These are phyloP conservation scores for Clepsis dumicolana DNA, from an alignment of 2,888 invertebrate genomes.

Conservation along the genomic window DNA sequence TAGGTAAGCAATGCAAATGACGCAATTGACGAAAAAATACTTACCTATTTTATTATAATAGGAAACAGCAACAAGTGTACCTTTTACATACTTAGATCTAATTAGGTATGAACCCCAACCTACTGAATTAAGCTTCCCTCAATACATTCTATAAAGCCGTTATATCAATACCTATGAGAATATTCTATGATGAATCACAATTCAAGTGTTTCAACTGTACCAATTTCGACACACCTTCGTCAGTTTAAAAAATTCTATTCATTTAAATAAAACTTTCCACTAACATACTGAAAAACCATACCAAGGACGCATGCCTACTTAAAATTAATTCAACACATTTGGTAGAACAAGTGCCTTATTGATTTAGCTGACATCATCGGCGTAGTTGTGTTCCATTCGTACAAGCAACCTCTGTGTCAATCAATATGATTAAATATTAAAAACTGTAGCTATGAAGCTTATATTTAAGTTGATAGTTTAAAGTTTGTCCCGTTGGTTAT, in stretches of 20 bases:
- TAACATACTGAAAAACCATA: neutral
- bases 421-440: slow-evolving; percentile 31
- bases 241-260: slow-evolving; percentile 3
- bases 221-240: neutral
- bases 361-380: slow-evolving; percentile 46
- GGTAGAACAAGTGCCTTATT: slow-evolving; percentile 42
- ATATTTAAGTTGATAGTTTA: slow-evolving; percentile 2
- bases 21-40: too few species aligned
- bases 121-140: too few species aligned
- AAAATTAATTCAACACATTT: slow-evolving; percentile 44
- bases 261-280: slow-evolving; percentile 16
- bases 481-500: neutral
- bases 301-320: slow-evolving; percentile 27
- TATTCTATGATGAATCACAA: neutral
- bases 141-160: too few species aligned
- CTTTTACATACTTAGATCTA: too few species aligned
- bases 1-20: too few species aligned
- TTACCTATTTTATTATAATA: too few species aligned
- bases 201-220: neutral
- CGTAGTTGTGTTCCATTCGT: slow-evolving; percentile 26
- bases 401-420: slow-evolving; percentile 36
- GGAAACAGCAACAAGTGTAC: too few species aligned
- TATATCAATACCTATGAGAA: neutral
- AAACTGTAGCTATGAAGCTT: neutral
- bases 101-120: too few species aligned